phyloP scores from a whole-genome alignment of 1,140 invertebrate genomes.

The Ladona fulva region DNA sequence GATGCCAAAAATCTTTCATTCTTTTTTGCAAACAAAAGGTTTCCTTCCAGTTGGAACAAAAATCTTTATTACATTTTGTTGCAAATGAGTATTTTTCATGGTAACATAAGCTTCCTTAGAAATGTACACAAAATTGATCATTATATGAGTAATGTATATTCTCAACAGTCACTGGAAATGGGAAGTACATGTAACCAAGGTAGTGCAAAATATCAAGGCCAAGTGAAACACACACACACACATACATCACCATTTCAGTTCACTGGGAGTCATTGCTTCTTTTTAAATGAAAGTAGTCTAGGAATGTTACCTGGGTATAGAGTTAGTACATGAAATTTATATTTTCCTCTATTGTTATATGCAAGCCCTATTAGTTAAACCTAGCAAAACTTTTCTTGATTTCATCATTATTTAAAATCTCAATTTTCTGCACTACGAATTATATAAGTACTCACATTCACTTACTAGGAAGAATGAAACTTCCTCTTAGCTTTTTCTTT shows the following conservation, averaged over 20 bases:
- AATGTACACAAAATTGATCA: neutral
- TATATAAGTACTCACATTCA: slow-evolving; percentile 17
- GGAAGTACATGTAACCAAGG: neutral
- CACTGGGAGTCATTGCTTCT: neutral
- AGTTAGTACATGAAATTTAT: slow-evolving; percentile 8
- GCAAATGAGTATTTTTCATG: slow-evolving; percentile 15
- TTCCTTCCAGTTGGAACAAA: neutral
- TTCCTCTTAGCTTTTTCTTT: slow-evolving; percentile 5
- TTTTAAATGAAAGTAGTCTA: neutral
- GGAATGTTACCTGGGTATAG: slow-evolving; percentile 4
- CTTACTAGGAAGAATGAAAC: slow-evolving; percentile 8
- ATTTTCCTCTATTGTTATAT: slow-evolving; percentile 9
- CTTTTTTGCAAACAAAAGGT: slow-evolving; percentile 16
- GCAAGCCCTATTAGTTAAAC: neutral
- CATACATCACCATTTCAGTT: slow-evolving; percentile 9
- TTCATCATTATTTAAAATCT: neutral
- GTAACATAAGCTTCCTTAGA: neutral
- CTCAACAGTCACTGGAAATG: neutral
- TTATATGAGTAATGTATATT: neutral
- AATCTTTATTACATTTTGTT: slow-evolving; percentile 12
- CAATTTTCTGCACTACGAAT: slow-evolving; percentile 1
- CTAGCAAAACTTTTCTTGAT: neutral
- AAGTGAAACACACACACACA: slow-evolving; percentile 9
- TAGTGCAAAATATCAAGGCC: slow-evolving; percentile 5
- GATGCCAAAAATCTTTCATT: slow-evolving; percentile 16